Evolutionary conservation across 64 coral and sea anemone species (phyloP).

Genomic region (Actinia equina): DNA sequence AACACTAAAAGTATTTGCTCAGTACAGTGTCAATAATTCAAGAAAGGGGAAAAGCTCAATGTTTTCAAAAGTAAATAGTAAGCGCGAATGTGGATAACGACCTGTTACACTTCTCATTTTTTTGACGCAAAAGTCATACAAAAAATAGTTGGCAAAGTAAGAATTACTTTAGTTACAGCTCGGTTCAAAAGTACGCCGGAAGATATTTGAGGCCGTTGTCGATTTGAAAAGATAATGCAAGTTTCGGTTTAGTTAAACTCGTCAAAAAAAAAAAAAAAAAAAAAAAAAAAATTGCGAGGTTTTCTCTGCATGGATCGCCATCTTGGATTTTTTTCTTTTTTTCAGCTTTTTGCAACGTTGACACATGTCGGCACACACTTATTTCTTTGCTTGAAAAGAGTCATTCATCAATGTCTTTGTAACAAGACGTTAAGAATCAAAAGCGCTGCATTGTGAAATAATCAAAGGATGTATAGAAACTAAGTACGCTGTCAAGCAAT

Average conservation of each 20-base stretch:
- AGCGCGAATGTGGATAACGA: not conserved
- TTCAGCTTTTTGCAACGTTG: not conserved
- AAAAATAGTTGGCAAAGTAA: not conserved
- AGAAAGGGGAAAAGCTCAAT: not conserved
- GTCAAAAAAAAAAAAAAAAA: not conserved
- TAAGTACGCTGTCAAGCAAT: no score
- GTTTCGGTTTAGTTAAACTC: not conserved
- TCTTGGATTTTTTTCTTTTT: not conserved
- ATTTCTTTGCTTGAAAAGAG: no score
- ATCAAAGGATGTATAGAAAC: no score
- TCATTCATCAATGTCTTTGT: no score
- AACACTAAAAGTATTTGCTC: not conserved
- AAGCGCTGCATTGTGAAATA: no score
- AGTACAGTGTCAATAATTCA: not conserved
- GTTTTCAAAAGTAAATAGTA: not conserved
- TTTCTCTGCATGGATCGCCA: not conserved
- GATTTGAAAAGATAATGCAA: not conserved
- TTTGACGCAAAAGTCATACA: not conserved
- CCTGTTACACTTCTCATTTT: not conserved
- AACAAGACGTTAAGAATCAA: no score
- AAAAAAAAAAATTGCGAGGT: not conserved
- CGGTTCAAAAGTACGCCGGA: not conserved
- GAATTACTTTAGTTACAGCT: not conserved
- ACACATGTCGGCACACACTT: no score
- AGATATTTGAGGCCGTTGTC: conserved; percentile 3